These are phyloP conservation scores for Heliconius aoede DNA, from an alignment of 2,888 invertebrate genomes.

Conservation along the genomic window DNA sequence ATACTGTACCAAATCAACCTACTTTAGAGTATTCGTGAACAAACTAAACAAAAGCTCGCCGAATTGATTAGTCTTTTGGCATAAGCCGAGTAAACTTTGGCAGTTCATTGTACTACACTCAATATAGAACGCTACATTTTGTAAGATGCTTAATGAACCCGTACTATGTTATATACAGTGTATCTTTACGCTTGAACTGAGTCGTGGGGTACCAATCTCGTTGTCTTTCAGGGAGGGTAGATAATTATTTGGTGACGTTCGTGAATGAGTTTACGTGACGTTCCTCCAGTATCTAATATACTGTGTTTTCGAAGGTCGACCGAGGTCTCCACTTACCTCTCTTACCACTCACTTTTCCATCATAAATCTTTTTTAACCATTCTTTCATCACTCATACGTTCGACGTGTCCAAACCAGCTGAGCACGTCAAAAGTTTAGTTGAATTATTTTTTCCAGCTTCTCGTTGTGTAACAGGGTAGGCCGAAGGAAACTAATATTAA, in stretches of 20 bases:
- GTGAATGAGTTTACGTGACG: too few relatives aligned
- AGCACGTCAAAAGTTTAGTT: too few relatives aligned
- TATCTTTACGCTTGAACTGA: background rate
- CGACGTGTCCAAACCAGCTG: too few relatives aligned
- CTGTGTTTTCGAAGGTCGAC: too few relatives aligned
- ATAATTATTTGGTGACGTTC: background rate
- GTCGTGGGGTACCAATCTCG: background rate
- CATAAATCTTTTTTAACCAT: too few relatives aligned
- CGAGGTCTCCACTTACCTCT: too few relatives aligned
- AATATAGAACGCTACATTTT: slow-evolving; percentile 15
- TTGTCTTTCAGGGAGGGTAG: background rate
- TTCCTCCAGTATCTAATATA: too few relatives aligned
- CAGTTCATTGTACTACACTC: slow-evolving; percentile 1
- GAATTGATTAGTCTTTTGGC: slow-evolving; percentile 17
- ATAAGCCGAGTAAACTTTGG: slow-evolving; percentile 7
- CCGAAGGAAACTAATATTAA: background rate
- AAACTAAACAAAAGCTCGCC: slow-evolving; percentile 14
- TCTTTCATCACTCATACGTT: too few relatives aligned
- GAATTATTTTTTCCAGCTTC: too few relatives aligned
- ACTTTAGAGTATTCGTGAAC: background rate
- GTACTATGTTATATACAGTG: background rate
- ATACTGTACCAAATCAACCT: background rate
- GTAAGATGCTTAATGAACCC: slow-evolving; percentile 11
- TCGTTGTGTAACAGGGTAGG: too few relatives aligned
- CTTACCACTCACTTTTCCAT: too few relatives aligned